A percentile compares a stretch with the other conserved stretches of the same genome.
phyloP scores from a whole-genome alignment of 2,113 vertebrate species.

The Orthonyx spaldingii region DNA sequence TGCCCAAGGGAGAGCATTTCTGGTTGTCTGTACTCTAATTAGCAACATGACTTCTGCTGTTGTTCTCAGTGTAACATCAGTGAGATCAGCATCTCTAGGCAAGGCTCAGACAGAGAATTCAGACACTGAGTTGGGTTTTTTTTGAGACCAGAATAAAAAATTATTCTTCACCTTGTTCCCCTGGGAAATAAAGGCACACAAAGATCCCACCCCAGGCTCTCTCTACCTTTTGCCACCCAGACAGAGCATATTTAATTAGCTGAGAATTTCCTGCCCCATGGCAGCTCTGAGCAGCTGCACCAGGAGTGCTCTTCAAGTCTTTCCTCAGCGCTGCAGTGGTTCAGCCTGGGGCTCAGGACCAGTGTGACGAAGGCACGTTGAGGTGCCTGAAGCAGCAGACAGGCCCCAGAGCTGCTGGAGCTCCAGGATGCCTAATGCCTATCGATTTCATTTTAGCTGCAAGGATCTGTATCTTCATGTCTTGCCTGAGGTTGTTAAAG shows the following conservation, averaged over 20 bases:
- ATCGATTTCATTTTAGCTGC: neutral
- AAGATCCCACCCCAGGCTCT: neutral
- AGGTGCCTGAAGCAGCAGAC: neutral
- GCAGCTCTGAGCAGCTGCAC: neutral
- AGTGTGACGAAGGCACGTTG: rapidly evolving
- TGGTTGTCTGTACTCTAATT: neutral
- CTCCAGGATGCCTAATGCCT: neutral
- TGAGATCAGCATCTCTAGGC: neutral
- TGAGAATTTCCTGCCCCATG: neutral
- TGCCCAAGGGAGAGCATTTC: neutral
- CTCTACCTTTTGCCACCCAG: neutral
- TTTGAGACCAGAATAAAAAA: neutral
- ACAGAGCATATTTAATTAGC: neutral
- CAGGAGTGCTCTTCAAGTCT: neutral
- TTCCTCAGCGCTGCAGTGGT: too few species aligned
- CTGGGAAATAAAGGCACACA: neutral
- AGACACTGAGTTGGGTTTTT: too few species aligned
- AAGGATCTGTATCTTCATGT: neutral
- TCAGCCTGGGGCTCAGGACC: neutral
- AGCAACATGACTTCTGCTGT: neutral
- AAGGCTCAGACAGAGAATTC: neutral
- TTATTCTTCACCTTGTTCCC: neutral
- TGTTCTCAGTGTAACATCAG: neutral
- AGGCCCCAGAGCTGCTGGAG: neutral
- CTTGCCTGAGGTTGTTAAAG: conserved; percentile 31